Base-by-base conservation (phyloP, 1,140 invertebrate species). In the Drosophila rufa region DNA sequence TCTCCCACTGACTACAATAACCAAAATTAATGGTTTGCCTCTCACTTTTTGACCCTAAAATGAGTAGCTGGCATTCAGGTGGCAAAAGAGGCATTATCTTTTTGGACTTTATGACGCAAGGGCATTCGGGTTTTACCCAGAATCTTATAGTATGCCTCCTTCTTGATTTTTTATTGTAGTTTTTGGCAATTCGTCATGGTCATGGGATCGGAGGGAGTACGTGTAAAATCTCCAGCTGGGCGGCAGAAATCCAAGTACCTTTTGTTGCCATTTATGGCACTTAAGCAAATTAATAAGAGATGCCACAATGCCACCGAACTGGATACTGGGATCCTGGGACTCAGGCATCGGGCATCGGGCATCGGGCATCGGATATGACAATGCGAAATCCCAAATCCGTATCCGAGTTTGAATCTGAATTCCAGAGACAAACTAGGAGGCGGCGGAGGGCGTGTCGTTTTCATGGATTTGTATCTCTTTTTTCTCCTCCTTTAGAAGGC, bases 241-340 rank as follows among this genome's bases (percentile, higher is more conserved):
- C 75, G 55, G 38, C 74, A 48, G 66, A 79, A 86, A 85, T 65
- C 58, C 65, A 57, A 69, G 80, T 83, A 55, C 69, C 84, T 75
- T 87, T 89, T 87, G 69, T 75, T 80, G 83, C 80, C 77, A 83
- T 89, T 87, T 87, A 78, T 89, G 84, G 84, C 84, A 87, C 83
- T 89, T 89, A 90, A 79, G 78, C 85, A 89, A 89, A 89, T 89
- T 89, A 90, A 90, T 89, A 89, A 78, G 80, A 89, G 84, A 70
- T 77, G 80, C 71, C 75, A 79, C 36, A 69, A 70, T 67, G 67
- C 50, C 56, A 57, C 74, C 62, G 79, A 47, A 45, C 4, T 5
- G 19, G n/a, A n/a, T 55, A 4, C 19, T 27, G 27, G 48, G 22
- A 15, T 22, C n/a, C 12, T 5, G 19, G 27, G 8, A 27, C 14